phyloP scores from a whole-genome alignment of 2,888 invertebrate genomes.

The Exocentrus adspersus region DNA sequence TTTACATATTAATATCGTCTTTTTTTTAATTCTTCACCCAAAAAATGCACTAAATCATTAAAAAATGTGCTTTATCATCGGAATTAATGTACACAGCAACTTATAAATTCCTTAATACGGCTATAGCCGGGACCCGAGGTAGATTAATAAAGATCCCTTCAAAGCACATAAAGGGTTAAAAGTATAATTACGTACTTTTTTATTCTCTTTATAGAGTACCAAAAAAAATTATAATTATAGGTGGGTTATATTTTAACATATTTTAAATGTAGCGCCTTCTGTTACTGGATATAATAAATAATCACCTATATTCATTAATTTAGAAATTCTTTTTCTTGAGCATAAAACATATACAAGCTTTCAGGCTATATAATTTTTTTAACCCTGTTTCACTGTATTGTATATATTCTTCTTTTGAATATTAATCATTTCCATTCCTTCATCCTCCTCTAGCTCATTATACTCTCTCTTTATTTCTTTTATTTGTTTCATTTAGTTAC shows the following conservation, averaged over 20 bases:
- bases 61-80: conserved; percentile 53
- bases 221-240: conserved; percentile 37
- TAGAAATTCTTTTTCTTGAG: conserved; percentile 37
- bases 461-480: conserved; percentile 39
- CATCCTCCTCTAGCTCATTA: conserved; percentile 44
- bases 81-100: conserved; percentile 51
- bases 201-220: conserved; percentile 28
- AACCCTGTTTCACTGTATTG: conserved; percentile 48
- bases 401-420: conserved; percentile 52
- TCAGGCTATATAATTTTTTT: conserved; percentile 45
- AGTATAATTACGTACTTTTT: conserved; percentile 39
- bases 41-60: conserved; percentile 47
- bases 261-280: conserved; percentile 32
- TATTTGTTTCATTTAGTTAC: conserved; percentile 42
- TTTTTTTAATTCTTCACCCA: conserved; percentile 38
- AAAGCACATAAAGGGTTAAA: conserved; percentile 34
- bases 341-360: conserved; percentile 37
- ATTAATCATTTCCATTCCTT: conserved; percentile 55
- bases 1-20: conserved; percentile 38
- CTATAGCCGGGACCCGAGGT: conserved; percentile 29
- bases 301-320: conserved; percentile 39
- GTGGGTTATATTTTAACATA: conserved; percentile 36
- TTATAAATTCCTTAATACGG: conserved; percentile 33
- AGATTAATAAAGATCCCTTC: conserved; percentile 41
- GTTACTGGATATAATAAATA: conserved; percentile 27